Evolutionary conservation across 2,113 vertebrate genomes (phyloP), one percentile per base, ranked within the genome.

Genomic region (Caretta caretta): DNA sequence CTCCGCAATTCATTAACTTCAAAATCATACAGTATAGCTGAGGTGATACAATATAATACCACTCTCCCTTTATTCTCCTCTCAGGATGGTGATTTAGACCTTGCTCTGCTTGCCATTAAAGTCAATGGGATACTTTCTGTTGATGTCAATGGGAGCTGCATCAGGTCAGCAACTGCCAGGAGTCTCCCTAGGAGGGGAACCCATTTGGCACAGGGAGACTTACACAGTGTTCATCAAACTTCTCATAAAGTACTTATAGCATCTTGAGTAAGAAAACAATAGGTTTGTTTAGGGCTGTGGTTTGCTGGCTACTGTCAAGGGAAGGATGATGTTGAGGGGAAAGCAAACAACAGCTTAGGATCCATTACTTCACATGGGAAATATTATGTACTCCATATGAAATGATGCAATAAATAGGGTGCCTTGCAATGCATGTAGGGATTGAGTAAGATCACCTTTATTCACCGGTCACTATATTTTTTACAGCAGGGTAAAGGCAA

Each of bases 31-130:
- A 3, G 17, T 29, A 81, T 93, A 81, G 1, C 16, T 81, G 48
- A 31, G 1, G 2, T 13, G 83, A 35, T 8, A 2, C 0, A 53
- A 29, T 0, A 42, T 25, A 13, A 2, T 42, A 59, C 4, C 4
- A 1, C 1, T 83, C 93, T 86, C 4, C 12, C 8, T 6, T 84
- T 83, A 48, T 69, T 93, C 94, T 76, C 25, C 6, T 65, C 1
- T 62, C 35, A 86, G 19, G 4, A 5, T 49, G 13, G 87, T 87
- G 80, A 83, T 50, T n/a, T 2, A 80, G 4, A 2, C 1, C 25
- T 84, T 62, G 20, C 76, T 86, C 31, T 62, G 10, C 14, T 46
- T 94, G 25, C 3, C 1, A 9, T 54, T 69, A 22, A 84, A 94
- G 80, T 75, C 76, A 86, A 38, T 49, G 22, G 50, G 19, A 69